Evolutionary conservation across 2,113 vertebrate genomes (phyloP).

Genomic region (Sceloporus tristichus): DNA sequence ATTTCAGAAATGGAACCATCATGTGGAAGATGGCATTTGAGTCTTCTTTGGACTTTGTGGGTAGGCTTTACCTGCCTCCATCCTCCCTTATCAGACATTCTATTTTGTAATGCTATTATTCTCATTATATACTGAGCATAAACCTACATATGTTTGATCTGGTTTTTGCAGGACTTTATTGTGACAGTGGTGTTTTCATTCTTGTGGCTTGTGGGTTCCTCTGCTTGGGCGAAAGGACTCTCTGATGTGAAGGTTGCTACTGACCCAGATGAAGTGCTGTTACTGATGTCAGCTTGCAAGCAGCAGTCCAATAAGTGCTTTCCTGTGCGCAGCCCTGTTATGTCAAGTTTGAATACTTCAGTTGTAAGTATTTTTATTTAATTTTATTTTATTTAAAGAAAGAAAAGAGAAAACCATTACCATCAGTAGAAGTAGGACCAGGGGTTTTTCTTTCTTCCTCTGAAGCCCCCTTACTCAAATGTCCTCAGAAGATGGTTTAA

Average conservation of each 20-base stretch:
- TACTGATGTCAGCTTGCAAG: conserved; percentile 94
- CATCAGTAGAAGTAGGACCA: too few relatives aligned
- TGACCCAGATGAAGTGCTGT: conserved; percentile 91
- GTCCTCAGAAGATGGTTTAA: too few relatives aligned
- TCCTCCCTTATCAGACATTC: not conserved
- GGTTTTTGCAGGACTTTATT: conserved; percentile 89
- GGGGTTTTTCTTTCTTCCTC: too few relatives aligned
- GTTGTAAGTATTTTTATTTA: conserved; percentile 83
- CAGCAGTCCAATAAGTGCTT: conserved; percentile 89
- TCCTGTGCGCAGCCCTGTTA: conserved; percentile 88
- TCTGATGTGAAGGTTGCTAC: conserved; percentile 95
- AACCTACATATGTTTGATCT: conserved; percentile 57
- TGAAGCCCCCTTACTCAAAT: too few relatives aligned
- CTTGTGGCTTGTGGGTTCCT: conserved; percentile 97
- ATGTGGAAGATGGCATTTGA: not conserved
- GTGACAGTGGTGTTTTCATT: conserved; percentile 98
- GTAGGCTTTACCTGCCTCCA: not conserved
- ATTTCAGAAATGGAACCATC: conserved; percentile 6
- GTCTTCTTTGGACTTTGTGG: not conserved
- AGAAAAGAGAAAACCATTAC: too few relatives aligned
- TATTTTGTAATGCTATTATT: not conserved
- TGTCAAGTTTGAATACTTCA: conserved; percentile 97
- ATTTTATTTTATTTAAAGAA: not conserved
- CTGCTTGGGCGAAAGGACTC: conserved; percentile 97
- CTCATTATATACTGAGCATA: not conserved